Percentiles rank a stretch among this genome's conserved stretches.
Conservation (phyloP, 1,140 invertebrate genomes). For the Drosophila insularis region DNA sequence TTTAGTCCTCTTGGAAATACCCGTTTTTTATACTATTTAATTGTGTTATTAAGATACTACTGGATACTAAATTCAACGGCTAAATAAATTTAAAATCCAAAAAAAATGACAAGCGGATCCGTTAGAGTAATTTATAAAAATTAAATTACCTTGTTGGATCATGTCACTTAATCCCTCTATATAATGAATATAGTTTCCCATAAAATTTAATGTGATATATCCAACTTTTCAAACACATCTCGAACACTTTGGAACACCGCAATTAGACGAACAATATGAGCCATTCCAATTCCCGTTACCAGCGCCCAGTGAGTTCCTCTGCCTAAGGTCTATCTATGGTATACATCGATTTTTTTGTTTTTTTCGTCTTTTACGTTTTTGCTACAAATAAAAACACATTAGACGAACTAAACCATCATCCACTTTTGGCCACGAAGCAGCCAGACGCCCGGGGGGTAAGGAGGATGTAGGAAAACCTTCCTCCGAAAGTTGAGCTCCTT, state of each 20-base stretch:
- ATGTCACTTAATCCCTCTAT: too few relatives aligned
- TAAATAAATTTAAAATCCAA: too few relatives aligned
- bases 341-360: constrained; percentile 58
- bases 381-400: constrained; percentile 69
- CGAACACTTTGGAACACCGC: constrained; percentile 1
- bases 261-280: constrained; percentile 38
- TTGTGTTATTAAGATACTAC: too few relatives aligned
- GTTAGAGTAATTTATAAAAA: too few relatives aligned
- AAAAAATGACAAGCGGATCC: too few relatives aligned
- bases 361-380: constrained; percentile 23
- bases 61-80: too few relatives aligned
- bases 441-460: background rate
- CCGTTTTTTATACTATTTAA: too few relatives aligned
- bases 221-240: background rate
- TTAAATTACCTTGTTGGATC: too few relatives aligned
- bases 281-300: background rate
- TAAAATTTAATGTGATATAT: background rate
- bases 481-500: constrained; percentile 8
- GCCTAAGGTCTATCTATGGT: constrained; percentile 16
- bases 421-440: constrained; percentile 14
- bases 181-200: too few relatives aligned
- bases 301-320: background rate
- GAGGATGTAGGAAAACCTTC: constrained; percentile 10
- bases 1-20: too few relatives aligned
- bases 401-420: constrained; percentile 48